Conservation (phyloP, 2,888 invertebrate species). For the Oligia fasciuncula region DNA sequence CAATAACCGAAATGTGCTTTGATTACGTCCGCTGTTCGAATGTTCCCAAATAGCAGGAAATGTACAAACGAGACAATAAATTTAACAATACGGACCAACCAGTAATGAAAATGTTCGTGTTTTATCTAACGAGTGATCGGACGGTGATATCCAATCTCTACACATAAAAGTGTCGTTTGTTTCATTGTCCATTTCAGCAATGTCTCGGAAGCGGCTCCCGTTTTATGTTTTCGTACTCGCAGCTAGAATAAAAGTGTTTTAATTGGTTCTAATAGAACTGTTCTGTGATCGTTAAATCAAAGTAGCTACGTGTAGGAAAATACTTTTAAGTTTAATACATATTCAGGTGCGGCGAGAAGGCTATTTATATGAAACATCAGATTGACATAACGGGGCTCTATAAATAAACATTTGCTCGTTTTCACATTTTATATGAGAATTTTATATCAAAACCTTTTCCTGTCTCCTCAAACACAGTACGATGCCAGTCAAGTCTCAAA, state of each 20-base stretch:
- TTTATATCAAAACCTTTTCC: not conserved
- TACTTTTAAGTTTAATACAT: not conserved
- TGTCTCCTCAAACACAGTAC: not conserved
- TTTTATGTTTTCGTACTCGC: conserved; percentile 24
- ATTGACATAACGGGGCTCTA: conserved; percentile 8
- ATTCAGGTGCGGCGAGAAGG: not conserved
- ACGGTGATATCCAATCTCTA: conserved; percentile 21
- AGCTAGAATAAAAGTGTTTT: conserved; percentile 18
- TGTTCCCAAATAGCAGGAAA: conserved; percentile 21
- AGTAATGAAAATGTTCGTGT: conserved; percentile 35
- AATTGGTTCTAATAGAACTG: not conserved
- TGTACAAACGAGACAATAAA: conserved; percentile 31
- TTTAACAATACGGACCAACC: conserved; percentile 24
- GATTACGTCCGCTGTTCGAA: conserved; percentile 23
- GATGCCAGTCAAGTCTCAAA: not conserved
- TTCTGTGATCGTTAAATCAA: not conserved
- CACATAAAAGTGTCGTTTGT: conserved; percentile 39
- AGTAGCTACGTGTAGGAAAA: not conserved
- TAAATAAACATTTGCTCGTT: conserved; percentile 27
- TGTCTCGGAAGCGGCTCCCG: not conserved
- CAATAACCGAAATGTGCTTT: conserved; percentile 28
- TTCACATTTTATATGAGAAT: conserved; percentile 14
- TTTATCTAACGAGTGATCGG: conserved; percentile 14
- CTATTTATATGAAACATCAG: conserved; percentile 20
- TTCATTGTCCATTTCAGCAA: conserved; percentile 14